phyloP scores from a whole-genome alignment of 2,113 vertebrate species.

The Talpa occidentalis region DNA sequence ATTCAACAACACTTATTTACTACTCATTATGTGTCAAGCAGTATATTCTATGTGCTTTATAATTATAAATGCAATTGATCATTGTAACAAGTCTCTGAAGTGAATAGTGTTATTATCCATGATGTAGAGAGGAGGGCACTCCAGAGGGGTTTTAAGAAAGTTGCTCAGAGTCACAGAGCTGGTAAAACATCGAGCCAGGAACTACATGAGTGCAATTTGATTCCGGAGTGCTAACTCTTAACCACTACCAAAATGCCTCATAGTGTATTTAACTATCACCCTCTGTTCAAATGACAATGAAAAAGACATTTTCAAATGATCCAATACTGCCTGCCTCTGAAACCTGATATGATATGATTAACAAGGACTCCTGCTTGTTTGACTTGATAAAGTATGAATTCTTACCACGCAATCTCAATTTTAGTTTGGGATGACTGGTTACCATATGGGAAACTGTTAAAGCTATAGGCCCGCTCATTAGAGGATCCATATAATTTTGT shows the following conservation, averaged over 20 bases:
- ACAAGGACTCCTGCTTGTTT: constrained; percentile 3
- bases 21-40: background rate
- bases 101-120: background rate
- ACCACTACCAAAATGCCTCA: background rate
- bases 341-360: background rate
- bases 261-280: background rate
- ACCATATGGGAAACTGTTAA: background rate
- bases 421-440: constrained; percentile 1
- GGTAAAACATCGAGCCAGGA: background rate
- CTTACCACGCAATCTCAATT: background rate
- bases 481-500: background rate
- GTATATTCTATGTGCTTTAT: constrained; percentile 19
- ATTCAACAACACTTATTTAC: constrained; percentile 24
- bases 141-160: background rate
- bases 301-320: background rate
- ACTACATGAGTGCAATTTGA: background rate
- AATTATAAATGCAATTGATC: constrained; percentile 25
- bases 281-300: background rate
- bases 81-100: background rate
- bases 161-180: background rate
- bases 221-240: background rate
- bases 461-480: background rate
- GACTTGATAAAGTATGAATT: constrained; percentile 60
- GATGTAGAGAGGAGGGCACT: background rate
- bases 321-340: background rate